Base-by-base conservation (phyloP, 23 tunicate genomes). In the Clavelina lepadiformis region DNA sequence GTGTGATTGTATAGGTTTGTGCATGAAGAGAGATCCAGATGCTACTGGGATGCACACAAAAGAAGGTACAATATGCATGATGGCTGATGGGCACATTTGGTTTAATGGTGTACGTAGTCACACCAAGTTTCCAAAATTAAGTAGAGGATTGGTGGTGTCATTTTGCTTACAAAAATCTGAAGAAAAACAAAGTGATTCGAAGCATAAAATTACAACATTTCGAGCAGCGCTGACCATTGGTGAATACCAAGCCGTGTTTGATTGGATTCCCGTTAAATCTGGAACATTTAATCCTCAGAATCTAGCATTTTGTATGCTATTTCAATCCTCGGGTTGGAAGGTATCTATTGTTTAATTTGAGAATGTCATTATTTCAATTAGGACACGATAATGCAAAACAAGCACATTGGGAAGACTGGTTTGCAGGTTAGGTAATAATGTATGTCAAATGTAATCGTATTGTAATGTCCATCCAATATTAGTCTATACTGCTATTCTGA, bases 231-330 rank as follows among this genome's bases (percentile, higher is more conserved):
- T 89, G 6, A 75, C 79, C 6, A 60, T 89, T 33, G 86, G 75
- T 8, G 80, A 89, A 21, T 67, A 59, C n/a, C 80, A 75, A 60
- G 97, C 97, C 15, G 89, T 89, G 0, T 89, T 89, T 63, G 56
- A 89, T 65, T 89, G 97, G 97, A 41, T 41, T 34, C 97, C 74
- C 44, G 51, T 45, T 1, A 62, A 63, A 55, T 33, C 83, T 5
- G 67, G 29, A 3, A 67, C 68, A 26, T 67, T 70, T 55, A 55
- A 72, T 46, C 32, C 73, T 35, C 76, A 73, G 1, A 38, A 69
- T 51, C 61, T 88, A 28, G 68, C 70, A 2, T 67, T 79, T 61
- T 87, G 87, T 31, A 51, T 83, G 8, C 50, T 77, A 38, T 80
- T 88, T 58, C 51, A 73, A 49, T 38, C 87, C 2, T 58, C 82